phyloP scores from a whole-genome alignment of 2,113 vertebrate species.

The Puntigrus tetrazona region DNA sequence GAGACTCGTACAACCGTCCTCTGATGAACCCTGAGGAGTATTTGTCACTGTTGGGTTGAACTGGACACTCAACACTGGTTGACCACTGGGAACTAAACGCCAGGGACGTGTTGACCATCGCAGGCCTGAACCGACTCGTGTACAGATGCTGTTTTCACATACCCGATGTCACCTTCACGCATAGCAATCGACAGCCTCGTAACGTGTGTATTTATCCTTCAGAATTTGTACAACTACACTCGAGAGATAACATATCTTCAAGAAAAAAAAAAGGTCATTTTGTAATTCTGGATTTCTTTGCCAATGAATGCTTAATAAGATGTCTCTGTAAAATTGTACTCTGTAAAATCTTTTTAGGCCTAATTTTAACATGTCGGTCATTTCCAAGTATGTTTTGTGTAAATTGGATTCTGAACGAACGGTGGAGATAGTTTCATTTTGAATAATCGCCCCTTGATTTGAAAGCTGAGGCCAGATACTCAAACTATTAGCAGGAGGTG shows the following conservation, averaged over 20 bases:
- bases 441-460: not conserved
- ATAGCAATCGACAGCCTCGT: conserved; percentile 68
- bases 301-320: conserved; percentile 35
- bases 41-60: conserved; percentile 33
- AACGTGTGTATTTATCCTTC: conserved; percentile 69
- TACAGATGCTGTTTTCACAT: conserved; percentile 72
- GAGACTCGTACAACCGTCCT: conserved; percentile 22
- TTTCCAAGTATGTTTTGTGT: conserved; percentile 9
- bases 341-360: conserved; percentile 14
- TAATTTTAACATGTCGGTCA: conserved; percentile 15
- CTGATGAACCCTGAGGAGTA: conserved; percentile 18
- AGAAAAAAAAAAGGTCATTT: conserved; percentile 58
- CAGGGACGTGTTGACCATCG: conserved; percentile 26
- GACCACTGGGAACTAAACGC: conserved; percentile 39
- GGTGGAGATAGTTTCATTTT: not conserved
- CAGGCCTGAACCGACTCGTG: conserved; percentile 62
- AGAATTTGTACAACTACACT: conserved; percentile 75
- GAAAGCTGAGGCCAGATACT: conserved; percentile 5
- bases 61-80: conserved; percentile 34
- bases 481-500: not conserved
- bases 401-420: conserved; percentile 1
- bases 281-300: conserved; percentile 28
- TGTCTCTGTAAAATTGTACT: conserved; percentile 47
- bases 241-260: conserved; percentile 73
- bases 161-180: conserved; percentile 67